phyloP scores from a whole-genome alignment of 2,888 invertebrate genomes.

The Amiota mariae region DNA sequence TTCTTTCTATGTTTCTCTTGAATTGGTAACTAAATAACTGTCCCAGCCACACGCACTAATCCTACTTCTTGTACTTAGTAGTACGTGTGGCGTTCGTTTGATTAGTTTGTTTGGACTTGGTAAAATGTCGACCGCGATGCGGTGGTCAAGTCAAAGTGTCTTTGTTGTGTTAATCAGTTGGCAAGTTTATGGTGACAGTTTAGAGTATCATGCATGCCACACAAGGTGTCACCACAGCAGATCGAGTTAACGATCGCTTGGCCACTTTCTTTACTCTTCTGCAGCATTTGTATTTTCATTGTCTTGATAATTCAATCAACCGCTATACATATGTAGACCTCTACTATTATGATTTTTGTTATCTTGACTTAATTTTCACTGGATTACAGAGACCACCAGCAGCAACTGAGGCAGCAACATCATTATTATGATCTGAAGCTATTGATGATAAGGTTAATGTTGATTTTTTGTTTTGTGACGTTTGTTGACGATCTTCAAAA shows the following conservation, averaged over 20 bases:
- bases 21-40: constrained; percentile 29
- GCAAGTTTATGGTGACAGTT: constrained; percentile 67
- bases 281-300: constrained; percentile 47
- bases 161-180: constrained; percentile 68
- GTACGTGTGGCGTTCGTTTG: constrained; percentile 20
- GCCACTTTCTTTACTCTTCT: constrained; percentile 21
- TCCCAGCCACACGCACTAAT: constrained; percentile 42
- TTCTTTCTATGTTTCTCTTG: constrained; percentile 56
- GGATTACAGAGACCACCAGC: constrained; percentile 54
- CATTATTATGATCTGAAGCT: no score
- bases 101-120: neutral
- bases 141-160: constrained; percentile 44
- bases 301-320: constrained; percentile 63
- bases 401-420: constrained; percentile 6
- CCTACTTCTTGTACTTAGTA: constrained; percentile 38
- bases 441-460: constrained; percentile 14
- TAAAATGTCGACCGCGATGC: neutral
- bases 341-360: constrained; percentile 25
- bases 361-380: constrained; percentile 60
- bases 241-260: constrained; percentile 24
- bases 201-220: constrained; percentile 58
- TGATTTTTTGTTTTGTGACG: constrained; percentile 24
- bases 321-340: constrained; percentile 44
- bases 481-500: constrained; percentile 57
- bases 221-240: constrained; percentile 48